These are phyloP conservation scores for Aphidius ervi DNA, from an alignment of 1,140 invertebrate genomes.

Conservation along the genomic window DNA sequence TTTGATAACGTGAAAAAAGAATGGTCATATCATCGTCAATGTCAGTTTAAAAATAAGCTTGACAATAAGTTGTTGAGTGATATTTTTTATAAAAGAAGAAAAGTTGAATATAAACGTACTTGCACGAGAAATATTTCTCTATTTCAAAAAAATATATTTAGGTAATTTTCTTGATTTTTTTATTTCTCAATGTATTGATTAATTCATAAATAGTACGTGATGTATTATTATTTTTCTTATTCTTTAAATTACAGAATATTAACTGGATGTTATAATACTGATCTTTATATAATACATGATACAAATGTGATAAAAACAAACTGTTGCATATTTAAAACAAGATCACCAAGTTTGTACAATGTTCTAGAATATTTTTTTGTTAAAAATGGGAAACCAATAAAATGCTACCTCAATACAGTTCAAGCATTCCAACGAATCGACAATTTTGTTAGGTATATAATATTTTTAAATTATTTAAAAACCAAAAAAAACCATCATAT, in stretches of 20 bases:
- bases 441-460: conserved; percentile 44
- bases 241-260: conserved; percentile 49
- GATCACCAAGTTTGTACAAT: conserved; percentile 48
- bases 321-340: conserved; percentile 46
- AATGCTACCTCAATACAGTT: conserved; percentile 40
- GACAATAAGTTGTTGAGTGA: conserved; percentile 28
- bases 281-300: conserved; percentile 50
- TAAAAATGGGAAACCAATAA: conserved; percentile 37
- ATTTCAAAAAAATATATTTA: conserved; percentile 41
- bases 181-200: not conserved
- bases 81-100: conserved; percentile 35
- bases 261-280: conserved; percentile 47
- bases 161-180: conserved; percentile 31
- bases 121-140: conserved; percentile 32
- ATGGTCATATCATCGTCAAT: conserved; percentile 27
- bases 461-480: conserved; percentile 7
- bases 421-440: conserved; percentile 46
- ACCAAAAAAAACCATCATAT: too few relatives aligned
- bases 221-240: not conserved
- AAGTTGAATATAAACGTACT: conserved; percentile 33
- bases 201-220: not conserved
- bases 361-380: conserved; percentile 40
- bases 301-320: conserved; percentile 46
- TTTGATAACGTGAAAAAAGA: conserved; percentile 34
- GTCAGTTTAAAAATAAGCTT: conserved; percentile 25